Conservation (phyloP, 2,888 invertebrate genomes). For the Pristionchus fissidentatus region DNA sequence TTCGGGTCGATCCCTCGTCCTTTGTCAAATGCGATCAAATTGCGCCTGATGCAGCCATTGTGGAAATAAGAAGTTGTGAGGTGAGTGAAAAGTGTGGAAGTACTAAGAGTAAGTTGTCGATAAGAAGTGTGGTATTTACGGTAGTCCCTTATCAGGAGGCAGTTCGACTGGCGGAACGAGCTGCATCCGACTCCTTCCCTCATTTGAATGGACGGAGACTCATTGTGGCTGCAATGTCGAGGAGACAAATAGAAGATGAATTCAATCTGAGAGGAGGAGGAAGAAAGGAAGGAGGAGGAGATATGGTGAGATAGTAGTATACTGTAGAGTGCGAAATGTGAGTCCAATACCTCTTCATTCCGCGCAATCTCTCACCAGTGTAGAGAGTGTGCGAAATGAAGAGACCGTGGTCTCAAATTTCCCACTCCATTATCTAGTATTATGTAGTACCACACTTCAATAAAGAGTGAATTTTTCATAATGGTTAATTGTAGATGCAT, state of each 20-base stretch:
- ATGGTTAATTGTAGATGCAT: not conserved
- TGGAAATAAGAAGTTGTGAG: not conserved
- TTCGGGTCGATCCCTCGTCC: not conserved
- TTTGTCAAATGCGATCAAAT: not conserved
- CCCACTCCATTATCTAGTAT: too few relatives aligned
- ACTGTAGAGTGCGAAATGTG: not conserved
- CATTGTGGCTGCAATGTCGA: not conserved
- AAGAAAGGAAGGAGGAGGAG: not conserved
- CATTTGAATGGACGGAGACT: not conserved
- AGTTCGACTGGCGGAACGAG: not conserved
- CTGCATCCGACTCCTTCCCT: not conserved
- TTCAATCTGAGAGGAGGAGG: conserved; percentile 1
- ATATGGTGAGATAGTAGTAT: not conserved
- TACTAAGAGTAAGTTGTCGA: too few relatives aligned
- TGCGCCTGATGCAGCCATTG: conserved; percentile 18
- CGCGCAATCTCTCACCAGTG: not conserved
- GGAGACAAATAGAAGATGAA: conserved; percentile 26
- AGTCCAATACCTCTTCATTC: not conserved
- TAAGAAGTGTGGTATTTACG: too few relatives aligned
- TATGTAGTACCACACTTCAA: too few relatives aligned
- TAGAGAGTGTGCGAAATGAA: too few relatives aligned
- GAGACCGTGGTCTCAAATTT: too few relatives aligned
- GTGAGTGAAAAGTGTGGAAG: not conserved
- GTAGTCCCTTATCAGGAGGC: not conserved
- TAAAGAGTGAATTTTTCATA: too few relatives aligned